Evolutionary conservation across 1,140 invertebrate species (phyloP).

Genomic region (Globodera ellingtonae): DNA sequence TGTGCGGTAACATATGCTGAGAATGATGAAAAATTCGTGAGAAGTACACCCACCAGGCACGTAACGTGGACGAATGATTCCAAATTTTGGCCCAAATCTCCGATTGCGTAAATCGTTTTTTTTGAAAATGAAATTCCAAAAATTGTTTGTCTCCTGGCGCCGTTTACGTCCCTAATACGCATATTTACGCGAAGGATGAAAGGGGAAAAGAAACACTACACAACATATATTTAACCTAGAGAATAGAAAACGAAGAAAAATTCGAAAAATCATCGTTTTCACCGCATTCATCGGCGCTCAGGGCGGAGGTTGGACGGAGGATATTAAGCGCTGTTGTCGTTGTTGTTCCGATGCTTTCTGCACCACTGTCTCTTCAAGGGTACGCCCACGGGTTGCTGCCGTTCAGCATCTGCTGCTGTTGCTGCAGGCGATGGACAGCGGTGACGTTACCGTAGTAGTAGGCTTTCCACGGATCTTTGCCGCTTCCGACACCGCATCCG

Average conservation of each 20-base stretch:
- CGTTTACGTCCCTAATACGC: no score
- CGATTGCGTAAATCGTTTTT: no score
- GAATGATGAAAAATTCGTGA: not conserved
- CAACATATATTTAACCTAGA: no score
- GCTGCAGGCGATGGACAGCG: not conserved
- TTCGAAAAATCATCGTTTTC: not conserved
- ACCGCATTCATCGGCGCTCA: not conserved
- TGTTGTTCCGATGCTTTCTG: not conserved
- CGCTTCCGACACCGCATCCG: not conserved
- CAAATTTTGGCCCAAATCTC: no score
- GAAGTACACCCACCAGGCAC: no score
- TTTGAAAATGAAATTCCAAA: no score
- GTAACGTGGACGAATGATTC: no score
- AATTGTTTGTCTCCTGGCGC: no score
- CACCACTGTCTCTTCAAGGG: not conserved
- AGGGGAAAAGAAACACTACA: no score
- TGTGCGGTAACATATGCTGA: not conserved
- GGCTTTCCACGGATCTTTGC: constrained; percentile 14
- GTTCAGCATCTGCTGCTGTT: not conserved
- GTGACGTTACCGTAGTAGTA: not conserved
- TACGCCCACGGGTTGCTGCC: constrained; percentile 21
- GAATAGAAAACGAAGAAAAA: not conserved
- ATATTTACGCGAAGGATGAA: no score
- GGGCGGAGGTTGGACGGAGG: not conserved
- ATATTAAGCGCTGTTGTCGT: not conserved